Percentiles rank a stretch among this genome's conserved stretches.
These are phyloP conservation scores for Pelvicachromis taeniatus DNA, from an alignment of 2,113 vertebrate genomes.

Conservation along the genomic window DNA sequence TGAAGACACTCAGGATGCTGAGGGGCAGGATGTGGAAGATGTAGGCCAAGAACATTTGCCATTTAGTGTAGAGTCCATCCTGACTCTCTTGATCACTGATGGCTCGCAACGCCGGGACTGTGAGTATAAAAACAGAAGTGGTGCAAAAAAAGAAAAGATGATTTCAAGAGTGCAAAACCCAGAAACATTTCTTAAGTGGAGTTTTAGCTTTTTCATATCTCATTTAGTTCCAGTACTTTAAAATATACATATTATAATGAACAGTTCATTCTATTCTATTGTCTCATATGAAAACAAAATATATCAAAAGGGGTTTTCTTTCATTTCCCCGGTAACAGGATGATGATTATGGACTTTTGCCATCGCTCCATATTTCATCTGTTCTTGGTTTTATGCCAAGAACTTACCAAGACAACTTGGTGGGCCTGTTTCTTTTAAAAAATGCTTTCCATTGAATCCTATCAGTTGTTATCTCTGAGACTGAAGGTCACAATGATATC, in stretches of 20 bases:
- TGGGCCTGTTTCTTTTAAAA: background rate
- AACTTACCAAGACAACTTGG: background rate
- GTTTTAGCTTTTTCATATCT: background rate
- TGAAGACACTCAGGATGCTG: slow-evolving; percentile 80
- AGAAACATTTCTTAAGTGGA: accelerated
- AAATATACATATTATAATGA: accelerated
- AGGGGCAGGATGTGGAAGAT: slow-evolving; percentile 88
- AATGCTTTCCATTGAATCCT: background rate
- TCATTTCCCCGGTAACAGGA: background rate
- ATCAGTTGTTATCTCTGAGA: background rate
- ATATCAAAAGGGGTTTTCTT: background rate
- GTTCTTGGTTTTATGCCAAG: background rate
- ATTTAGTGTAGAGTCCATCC: slow-evolving; percentile 91
- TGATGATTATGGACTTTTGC: accelerated
- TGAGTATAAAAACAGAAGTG: background rate
- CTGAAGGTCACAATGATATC: slow-evolving; percentile 31
- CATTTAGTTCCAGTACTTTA: background rate
- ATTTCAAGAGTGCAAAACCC: background rate
- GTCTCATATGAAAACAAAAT: background rate
- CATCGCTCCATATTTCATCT: background rate
- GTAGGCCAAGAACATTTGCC: slow-evolving; percentile 95
- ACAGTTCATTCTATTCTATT: background rate
- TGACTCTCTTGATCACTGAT: slow-evolving; percentile 91
- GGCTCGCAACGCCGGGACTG: slow-evolving; percentile 86
- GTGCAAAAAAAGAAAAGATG: background rate